phyloP scores from a whole-genome alignment of 2,113 vertebrate species.

The Bubo blakistoni region DNA sequence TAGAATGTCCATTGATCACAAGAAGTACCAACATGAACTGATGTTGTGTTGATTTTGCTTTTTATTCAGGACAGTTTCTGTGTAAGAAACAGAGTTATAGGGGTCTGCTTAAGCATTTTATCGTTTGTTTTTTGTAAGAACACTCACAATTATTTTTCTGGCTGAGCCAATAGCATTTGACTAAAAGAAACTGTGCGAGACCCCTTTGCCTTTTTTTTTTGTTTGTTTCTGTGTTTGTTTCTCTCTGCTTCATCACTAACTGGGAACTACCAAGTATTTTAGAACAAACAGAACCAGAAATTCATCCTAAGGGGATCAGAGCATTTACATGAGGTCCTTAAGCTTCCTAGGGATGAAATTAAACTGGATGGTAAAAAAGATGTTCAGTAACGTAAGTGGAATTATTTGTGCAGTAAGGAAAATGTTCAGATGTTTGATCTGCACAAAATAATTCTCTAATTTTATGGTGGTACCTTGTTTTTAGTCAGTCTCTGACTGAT shows the following conservation, averaged over 20 bases:
- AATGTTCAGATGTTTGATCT: background rate
- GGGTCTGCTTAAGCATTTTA: background rate
- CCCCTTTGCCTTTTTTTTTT: background rate
- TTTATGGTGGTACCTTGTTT: background rate
- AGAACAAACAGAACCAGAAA: slow-evolving; percentile 9
- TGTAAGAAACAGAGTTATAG: background rate
- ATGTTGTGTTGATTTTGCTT: background rate
- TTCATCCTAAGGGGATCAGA: background rate
- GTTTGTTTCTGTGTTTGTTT: background rate
- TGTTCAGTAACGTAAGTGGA: background rate
- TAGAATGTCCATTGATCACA: fast-evolving
- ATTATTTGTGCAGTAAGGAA: background rate
- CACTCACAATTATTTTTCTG: background rate
- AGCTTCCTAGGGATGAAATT: background rate
- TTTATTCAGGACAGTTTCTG: background rate
- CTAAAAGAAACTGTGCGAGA: slow-evolving; percentile 20
- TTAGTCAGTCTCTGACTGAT: background rate
- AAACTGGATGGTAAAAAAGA: background rate
- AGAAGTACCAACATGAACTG: background rate
- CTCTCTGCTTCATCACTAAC: slow-evolving; percentile 13
- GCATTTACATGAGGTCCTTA: background rate
- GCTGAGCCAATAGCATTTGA: background rate
- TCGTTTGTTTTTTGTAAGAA: background rate
- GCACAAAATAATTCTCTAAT: background rate
- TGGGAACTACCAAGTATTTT: slow-evolving; percentile 7